These are phyloP conservation scores for Manduca sexta DNA, from an alignment of 1,140 invertebrate species.

Conservation along the genomic window DNA sequence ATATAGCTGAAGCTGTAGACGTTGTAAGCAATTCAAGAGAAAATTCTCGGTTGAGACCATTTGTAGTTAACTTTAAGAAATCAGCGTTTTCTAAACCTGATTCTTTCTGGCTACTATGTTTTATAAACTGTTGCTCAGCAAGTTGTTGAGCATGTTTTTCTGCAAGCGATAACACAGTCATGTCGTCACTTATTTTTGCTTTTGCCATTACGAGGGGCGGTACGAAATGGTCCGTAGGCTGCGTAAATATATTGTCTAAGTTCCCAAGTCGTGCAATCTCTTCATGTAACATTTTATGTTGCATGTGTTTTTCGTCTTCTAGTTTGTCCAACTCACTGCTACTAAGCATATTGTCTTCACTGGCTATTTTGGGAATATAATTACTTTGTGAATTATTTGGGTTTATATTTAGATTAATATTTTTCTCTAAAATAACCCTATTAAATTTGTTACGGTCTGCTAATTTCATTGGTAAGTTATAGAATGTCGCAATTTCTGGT, in stretches of 20 bases:
- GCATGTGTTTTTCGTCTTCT: slow-evolving; percentile 52
- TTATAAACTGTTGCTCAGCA: slow-evolving; percentile 36
- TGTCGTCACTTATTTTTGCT: slow-evolving; percentile 66
- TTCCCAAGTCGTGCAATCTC: slow-evolving; percentile 53
- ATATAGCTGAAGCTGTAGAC: slow-evolving; percentile 9
- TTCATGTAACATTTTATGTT: slow-evolving; percentile 57
- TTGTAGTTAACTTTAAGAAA: slow-evolving; percentile 13
- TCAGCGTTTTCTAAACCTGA: slow-evolving; percentile 14
- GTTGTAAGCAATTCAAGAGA: slow-evolving; percentile 9
- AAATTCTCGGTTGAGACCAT: slow-evolving; percentile 7
- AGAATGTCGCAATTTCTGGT: slow-evolving; percentile 12
- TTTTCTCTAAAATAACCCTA: slow-evolving; percentile 29
- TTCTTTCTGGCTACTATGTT: slow-evolving; percentile 24
- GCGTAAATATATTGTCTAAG: slow-evolving; percentile 65
- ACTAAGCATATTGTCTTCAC: slow-evolving; percentile 30
- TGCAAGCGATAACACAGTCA: slow-evolving; percentile 66
- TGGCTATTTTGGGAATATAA: slow-evolving; percentile 38
- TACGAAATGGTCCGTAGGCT: slow-evolving; percentile 69
- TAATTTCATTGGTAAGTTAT: slow-evolving; percentile 20
- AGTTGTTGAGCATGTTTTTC: slow-evolving; percentile 66
- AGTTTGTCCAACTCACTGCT: slow-evolving; percentile 41
- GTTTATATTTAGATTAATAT: slow-evolving; percentile 30
- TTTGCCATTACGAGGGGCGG: slow-evolving; percentile 72
- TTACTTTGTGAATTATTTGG: slow-evolving; percentile 47
- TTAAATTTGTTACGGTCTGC: slow-evolving; percentile 16